Percentiles rank a stretch among this genome's conserved stretches.
Conservation (phyloP, 1,140 invertebrate species). For the Archivesica marissinica region DNA sequence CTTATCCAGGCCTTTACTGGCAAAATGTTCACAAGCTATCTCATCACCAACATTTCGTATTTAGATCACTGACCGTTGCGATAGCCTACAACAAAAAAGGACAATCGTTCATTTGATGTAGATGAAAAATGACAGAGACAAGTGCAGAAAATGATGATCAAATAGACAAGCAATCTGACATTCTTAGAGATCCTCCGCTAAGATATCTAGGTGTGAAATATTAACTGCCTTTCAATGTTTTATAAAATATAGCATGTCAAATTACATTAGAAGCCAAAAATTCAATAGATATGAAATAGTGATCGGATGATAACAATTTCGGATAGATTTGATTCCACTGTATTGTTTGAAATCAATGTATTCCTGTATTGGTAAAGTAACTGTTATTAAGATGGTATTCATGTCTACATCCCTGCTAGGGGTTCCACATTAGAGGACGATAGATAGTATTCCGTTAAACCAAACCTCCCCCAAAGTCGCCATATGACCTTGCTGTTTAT, state of each 20-base stretch:
- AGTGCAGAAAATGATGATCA: too few relatives aligned
- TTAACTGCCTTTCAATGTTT: not conserved
- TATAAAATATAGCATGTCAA: not conserved
- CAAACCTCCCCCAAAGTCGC: too few relatives aligned
- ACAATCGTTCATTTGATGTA: too few relatives aligned
- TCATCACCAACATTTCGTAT: too few relatives aligned
- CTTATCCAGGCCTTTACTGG: too few relatives aligned
- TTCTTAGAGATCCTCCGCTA: constrained; percentile 71
- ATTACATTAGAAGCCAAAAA: not conserved
- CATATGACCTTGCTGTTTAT: not conserved
- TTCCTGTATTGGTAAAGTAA: not conserved
- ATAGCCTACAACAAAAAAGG: too few relatives aligned
- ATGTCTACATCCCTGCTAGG: too few relatives aligned
- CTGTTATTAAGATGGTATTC: not conserved
- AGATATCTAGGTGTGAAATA: constrained; percentile 73
- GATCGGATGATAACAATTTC: not conserved
- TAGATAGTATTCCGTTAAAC: too few relatives aligned
- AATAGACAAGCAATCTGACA: constrained; percentile 66
- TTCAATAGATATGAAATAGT: not conserved
- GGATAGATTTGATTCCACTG: not conserved
- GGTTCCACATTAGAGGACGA: too few relatives aligned
- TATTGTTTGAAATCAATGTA: not conserved
- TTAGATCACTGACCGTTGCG: too few relatives aligned
- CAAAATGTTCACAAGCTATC: too few relatives aligned
- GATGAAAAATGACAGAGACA: too few relatives aligned